These are phyloP conservation scores for Rhabdomys pumilio DNA, from an alignment of 2,797 vertebrate genomes.

Conservation along the genomic window DNA sequence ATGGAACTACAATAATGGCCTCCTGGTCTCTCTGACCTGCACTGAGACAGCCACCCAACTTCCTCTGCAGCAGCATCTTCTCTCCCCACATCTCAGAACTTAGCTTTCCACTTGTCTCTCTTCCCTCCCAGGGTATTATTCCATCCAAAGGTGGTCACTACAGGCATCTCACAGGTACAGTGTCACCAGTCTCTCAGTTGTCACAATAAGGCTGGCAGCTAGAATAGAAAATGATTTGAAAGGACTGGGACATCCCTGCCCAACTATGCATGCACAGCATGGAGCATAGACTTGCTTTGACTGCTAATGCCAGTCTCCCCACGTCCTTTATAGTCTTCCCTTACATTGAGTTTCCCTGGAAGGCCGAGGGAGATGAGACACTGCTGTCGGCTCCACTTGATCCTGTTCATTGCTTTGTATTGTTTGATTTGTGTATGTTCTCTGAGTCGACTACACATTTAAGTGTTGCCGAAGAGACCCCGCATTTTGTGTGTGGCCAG, in stretches of 20 bases:
- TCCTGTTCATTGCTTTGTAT: fast-evolving
- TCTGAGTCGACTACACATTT: fast-evolving
- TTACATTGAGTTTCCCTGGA: fast-evolving
- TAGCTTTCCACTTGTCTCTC: neutral
- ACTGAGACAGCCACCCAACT: fast-evolving
- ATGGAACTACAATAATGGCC: fast-evolving
- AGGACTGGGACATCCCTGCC: fast-evolving
- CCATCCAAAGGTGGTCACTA: fast-evolving
- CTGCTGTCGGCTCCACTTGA: too few relatives aligned
- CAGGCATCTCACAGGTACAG: neutral
- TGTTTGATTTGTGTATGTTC: fast-evolving
- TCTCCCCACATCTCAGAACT: neutral
- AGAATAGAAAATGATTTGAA: fast-evolving
- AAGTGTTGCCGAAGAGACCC: neutral
- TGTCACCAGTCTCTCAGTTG: neutral
- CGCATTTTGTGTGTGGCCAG: neutral
- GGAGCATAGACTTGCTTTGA: fast-evolving
- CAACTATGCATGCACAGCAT: fast-evolving
- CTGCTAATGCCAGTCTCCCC: fast-evolving
- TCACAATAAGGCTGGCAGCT: neutral
- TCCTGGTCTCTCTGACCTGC: fast-evolving
- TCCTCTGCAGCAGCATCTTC: fast-evolving
- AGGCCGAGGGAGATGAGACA: fast-evolving
- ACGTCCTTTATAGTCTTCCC: fast-evolving
- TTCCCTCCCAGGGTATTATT: fast-evolving